Conservation (phyloP, 2,797 vertebrate genomes). For the Sebastes kiyomatsui region DNA sequence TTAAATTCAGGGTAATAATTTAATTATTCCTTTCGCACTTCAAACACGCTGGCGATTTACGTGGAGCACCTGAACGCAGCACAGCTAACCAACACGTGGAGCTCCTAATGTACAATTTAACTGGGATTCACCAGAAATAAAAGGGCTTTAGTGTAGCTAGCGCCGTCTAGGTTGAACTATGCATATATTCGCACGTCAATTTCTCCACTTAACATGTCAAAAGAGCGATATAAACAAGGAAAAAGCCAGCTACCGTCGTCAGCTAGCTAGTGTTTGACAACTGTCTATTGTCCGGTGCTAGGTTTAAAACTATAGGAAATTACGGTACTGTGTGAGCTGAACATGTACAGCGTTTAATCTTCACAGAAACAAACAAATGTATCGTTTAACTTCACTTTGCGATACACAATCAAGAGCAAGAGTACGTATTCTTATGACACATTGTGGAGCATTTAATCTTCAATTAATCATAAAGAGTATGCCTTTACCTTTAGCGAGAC, state of each 20-base stretch:
- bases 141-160: fast-evolving
- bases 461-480: no score
- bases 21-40: fast-evolving
- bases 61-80: not conserved
- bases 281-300: not conserved
- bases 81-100: not conserved
- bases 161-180: fast-evolving
- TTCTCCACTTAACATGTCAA: not conserved
- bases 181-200: fast-evolving
- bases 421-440: no score
- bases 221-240: not conserved
- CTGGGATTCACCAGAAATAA: not conserved
- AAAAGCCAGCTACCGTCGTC: not conserved
- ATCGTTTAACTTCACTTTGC: no score
- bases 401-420: no score
- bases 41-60: not conserved
- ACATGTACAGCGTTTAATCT: no score
- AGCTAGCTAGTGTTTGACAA: not conserved
- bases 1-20: no score
- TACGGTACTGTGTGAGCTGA: not conserved
- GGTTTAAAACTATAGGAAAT: not conserved
- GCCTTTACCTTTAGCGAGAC: not conserved
- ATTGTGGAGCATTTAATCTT: no score
- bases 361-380: no score
- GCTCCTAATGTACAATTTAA: fast-evolving